phyloP scores from a whole-genome alignment of 2,113 vertebrate species.

The Cercocebus atys region DNA sequence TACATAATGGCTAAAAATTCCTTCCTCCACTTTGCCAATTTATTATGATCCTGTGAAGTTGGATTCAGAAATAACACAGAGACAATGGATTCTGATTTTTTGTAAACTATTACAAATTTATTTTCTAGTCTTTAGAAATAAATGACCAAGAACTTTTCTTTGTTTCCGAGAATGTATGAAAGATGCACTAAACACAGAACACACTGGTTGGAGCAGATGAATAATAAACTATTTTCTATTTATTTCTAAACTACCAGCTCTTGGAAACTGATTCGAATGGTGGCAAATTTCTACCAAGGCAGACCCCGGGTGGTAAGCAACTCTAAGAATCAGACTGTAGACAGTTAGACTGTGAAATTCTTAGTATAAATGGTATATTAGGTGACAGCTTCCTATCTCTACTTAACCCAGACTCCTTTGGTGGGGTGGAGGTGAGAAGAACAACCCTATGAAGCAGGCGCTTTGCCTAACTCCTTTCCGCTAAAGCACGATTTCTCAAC shows the following conservation, averaged over 20 bases:
- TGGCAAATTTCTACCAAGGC: neutral
- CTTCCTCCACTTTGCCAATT: neutral
- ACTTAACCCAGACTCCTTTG: neutral
- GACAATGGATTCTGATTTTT: slow-evolving; percentile 10
- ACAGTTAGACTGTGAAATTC: neutral
- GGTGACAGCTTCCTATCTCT: neutral
- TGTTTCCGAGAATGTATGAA: neutral
- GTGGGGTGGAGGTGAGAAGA: neutral
- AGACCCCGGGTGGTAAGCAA: neutral
- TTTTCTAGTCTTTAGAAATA: slow-evolving; percentile 42
- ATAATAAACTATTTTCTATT: neutral
- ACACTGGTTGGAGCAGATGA: neutral
- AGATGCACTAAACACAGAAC: neutral
- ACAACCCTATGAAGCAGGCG: neutral
- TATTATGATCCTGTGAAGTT: slow-evolving; percentile 44
- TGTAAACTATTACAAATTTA: slow-evolving; percentile 29
- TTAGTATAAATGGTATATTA: neutral
- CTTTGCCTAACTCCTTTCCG: neutral
- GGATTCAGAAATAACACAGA: slow-evolving; percentile 40
- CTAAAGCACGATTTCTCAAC: neutral
- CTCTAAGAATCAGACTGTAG: neutral
- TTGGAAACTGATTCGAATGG: slow-evolving; percentile 7
- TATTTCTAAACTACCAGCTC: neutral
- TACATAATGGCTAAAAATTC: neutral
- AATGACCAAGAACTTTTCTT: slow-evolving; percentile 27